These are phyloP conservation scores for Scaptomyza cyrtandrae DNA, from an alignment of 2,888 invertebrate species.

Conservation along the genomic window DNA sequence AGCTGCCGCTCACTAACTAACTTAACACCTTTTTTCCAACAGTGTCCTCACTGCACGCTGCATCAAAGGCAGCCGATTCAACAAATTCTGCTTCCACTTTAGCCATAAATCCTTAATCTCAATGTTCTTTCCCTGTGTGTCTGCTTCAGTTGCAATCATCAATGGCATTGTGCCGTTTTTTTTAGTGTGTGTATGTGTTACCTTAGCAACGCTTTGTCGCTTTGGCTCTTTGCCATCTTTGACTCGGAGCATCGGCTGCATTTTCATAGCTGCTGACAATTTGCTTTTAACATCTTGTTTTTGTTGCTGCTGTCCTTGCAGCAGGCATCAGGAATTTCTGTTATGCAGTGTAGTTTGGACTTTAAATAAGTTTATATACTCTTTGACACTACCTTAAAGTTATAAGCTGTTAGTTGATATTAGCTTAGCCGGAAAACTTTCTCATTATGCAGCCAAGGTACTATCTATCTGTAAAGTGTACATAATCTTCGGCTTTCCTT, in stretches of 20 bases:
- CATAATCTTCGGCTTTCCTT: not conserved
- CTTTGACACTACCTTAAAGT: not conserved
- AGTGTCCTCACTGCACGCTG: not conserved
- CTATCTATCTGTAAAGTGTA: not conserved
- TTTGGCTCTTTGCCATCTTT: slow-evolving; percentile 28
- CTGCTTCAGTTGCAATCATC: slow-evolving; percentile 7
- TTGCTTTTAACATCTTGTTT: slow-evolving; percentile 2
- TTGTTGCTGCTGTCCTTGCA: not conserved
- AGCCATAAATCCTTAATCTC: not conserved
- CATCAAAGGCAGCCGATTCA: not conserved
- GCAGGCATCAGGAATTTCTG: not conserved
- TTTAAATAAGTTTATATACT: not conserved
- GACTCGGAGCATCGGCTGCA: slow-evolving; percentile 10
- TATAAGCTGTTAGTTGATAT: not conserved
- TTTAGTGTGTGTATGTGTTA: slow-evolving; percentile 14
- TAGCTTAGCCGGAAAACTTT: not conserved
- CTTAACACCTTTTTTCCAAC: slow-evolving; percentile 7
- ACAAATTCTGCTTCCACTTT: not conserved
- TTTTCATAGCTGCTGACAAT: slow-evolving; percentile 22
- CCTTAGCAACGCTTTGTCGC: slow-evolving; percentile 34
- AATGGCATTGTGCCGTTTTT: not conserved
- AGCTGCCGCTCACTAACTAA: slow-evolving; percentile 18
- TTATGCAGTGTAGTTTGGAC: not conserved
- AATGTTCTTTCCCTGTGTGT: not conserved
- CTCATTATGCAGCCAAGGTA: not conserved